Conservation (phyloP, 64 coral and sea anemone genomes). For the Orbicella faveolata region DNA sequence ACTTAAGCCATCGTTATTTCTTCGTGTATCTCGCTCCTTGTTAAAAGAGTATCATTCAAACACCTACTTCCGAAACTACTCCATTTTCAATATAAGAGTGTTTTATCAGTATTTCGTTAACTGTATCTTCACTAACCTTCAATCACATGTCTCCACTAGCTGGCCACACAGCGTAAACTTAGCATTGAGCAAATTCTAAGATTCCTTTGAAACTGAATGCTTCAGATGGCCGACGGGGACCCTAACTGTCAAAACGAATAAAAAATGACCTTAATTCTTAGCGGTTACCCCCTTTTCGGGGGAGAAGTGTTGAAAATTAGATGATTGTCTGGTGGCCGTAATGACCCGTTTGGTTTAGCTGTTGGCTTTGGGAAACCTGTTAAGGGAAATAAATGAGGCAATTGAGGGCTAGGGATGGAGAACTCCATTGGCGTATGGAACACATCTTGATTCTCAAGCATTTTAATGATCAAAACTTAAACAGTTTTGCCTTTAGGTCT, state of each 20-base stretch:
- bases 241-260: conserved; percentile 11
- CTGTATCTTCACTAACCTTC: conserved; percentile 5
- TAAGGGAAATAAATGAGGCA: neutral
- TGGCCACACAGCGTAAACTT: neutral
- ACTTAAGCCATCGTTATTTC: neutral
- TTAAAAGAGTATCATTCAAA: neutral
- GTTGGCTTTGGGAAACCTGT: neutral
- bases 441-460: conserved; percentile 3
- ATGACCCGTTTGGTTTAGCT: neutral
- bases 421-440: neutral
- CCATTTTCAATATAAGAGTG: neutral
- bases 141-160: neutral
- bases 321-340: neutral
- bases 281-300: conserved; percentile 29
- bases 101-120: neutral
- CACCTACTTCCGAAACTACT: neutral
- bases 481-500: neutral
- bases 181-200: neutral
- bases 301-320: conserved; percentile 30
- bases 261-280: conserved; percentile 49
- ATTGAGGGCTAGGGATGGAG: neutral
- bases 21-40: neutral
- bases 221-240: neutral
- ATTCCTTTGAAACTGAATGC: conserved; percentile 34
- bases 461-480: neutral